Evolutionary conservation across 2,888 invertebrate species (phyloP).

Genomic region (Cephus spinipes): DNA sequence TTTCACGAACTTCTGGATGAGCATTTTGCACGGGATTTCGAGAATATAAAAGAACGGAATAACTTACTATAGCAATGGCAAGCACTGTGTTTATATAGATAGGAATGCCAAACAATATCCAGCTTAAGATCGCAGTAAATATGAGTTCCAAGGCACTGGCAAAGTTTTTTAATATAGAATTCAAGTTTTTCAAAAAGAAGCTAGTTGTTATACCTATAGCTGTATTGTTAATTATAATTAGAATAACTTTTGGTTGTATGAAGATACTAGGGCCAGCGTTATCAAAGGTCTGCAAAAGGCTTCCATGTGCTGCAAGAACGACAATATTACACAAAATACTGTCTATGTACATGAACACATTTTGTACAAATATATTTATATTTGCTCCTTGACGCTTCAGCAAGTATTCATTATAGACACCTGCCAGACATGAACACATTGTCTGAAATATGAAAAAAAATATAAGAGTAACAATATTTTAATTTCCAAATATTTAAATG

Average conservation of each 20-base stretch:
- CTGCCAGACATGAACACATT: slow-evolving; percentile 92
- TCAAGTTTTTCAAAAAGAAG: slow-evolving; percentile 91
- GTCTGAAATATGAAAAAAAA: slow-evolving; percentile 73
- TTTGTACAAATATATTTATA: slow-evolving; percentile 92
- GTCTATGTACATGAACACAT: slow-evolving; percentile 95
- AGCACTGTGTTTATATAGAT: slow-evolving; percentile 85
- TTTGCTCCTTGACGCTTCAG: slow-evolving; percentile 87
- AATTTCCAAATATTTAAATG: background rate
- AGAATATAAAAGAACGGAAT: slow-evolving; percentile 88
- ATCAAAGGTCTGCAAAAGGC: slow-evolving; percentile 73
- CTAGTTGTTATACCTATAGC: slow-evolving; percentile 93
- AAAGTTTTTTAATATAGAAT: slow-evolving; percentile 95
- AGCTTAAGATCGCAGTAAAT: slow-evolving; percentile 90
- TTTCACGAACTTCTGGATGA: slow-evolving; percentile 25
- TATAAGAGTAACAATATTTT: slow-evolving; percentile 70
- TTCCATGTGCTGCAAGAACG: slow-evolving; percentile 77
- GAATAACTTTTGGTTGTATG: slow-evolving; percentile 77
- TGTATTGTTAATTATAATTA: slow-evolving; percentile 90
- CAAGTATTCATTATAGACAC: slow-evolving; percentile 95
- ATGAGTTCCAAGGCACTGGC: slow-evolving; percentile 93
- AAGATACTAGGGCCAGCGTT: slow-evolving; percentile 69
- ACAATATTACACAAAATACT: slow-evolving; percentile 92
- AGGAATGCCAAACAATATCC: slow-evolving; percentile 85
- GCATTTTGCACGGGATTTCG: slow-evolving; percentile 81
- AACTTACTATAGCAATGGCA: slow-evolving; percentile 85